These are phyloP conservation scores for Actinostola sp. DNA, from an alignment of 92 coral and sea anemone species.

Conservation along the genomic window DNA sequence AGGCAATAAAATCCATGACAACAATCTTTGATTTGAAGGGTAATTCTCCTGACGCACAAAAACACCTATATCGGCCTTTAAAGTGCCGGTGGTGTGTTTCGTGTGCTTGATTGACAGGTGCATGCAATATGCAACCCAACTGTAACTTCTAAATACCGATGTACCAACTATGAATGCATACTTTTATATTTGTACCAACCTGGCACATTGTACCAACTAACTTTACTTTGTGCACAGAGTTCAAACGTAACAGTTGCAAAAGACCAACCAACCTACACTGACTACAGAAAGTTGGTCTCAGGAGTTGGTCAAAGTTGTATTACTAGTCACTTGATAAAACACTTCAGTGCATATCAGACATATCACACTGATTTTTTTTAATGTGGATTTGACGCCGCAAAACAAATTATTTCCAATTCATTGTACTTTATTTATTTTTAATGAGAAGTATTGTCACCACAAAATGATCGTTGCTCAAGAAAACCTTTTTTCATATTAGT, in stretches of 20 bases:
- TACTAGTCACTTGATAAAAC: too few relatives aligned
- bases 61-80: slow-evolving; percentile 17
- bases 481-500: too few relatives aligned
- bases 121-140: slow-evolving; percentile 13
- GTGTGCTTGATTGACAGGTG: slow-evolving; percentile 24
- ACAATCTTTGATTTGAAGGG: slow-evolving; percentile 74
- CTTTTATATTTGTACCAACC: slow-evolving; percentile 5
- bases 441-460: too few relatives aligned
- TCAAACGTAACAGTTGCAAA: background rate
- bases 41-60: slow-evolving; percentile 39
- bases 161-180: background rate
- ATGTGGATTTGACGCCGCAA: too few relatives aligned
- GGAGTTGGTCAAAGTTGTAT: background rate
- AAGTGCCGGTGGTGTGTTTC: slow-evolving; percentile 16
- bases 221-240: background rate
- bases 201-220: background rate
- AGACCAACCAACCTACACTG: background rate
- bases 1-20: slow-evolving; percentile 78
- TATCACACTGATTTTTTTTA: too few relatives aligned
- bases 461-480: too few relatives aligned
- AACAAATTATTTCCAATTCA: too few relatives aligned
- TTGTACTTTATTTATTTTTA: too few relatives aligned
- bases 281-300: too few relatives aligned
- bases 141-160: slow-evolving; percentile 7
- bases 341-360: too few relatives aligned